Evolutionary conservation across 2,888 invertebrate genomes (phyloP).

Genomic region (Lucinisca nassula): DNA sequence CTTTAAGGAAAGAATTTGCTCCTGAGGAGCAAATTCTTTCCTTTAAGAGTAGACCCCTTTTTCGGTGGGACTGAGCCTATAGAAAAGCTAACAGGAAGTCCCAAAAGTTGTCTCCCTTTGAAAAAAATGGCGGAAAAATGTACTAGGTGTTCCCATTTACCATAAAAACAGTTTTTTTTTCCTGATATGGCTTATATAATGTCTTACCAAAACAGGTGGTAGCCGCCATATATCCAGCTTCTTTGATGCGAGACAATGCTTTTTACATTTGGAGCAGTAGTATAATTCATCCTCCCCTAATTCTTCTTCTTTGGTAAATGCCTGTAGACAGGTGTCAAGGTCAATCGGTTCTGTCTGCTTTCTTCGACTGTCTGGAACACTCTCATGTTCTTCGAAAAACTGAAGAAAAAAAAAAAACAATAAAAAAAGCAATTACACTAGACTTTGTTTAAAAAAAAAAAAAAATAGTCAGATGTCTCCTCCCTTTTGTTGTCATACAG

Average conservation of each 20-base stretch:
- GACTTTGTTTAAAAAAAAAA: no score
- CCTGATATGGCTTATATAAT: neutral
- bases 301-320: constrained; percentile 96
- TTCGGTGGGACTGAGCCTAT: no score
- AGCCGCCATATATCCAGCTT: constrained; percentile 97
- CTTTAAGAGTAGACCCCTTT: no score
- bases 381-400: constrained; percentile 93
- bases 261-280: constrained; percentile 95
- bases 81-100: no score
- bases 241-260: constrained; percentile 95
- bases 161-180: no score
- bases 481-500: no score
- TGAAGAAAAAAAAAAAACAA: constrained; percentile 86
- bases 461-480: no score
- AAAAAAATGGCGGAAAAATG: no score
- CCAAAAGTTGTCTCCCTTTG: no score
- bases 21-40: no score
- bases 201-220: constrained; percentile 94
- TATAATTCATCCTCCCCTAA: constrained; percentile 94
- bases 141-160: no score
- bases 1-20: no score
- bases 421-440: neutral
- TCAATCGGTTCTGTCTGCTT: constrained; percentile 95
- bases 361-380: constrained; percentile 92
- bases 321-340: constrained; percentile 94